Evolutionary conservation across 2,113 vertebrate species (phyloP), one percentile per base, ranked within the genome.

Genomic region (Ciconia maguari): DNA sequence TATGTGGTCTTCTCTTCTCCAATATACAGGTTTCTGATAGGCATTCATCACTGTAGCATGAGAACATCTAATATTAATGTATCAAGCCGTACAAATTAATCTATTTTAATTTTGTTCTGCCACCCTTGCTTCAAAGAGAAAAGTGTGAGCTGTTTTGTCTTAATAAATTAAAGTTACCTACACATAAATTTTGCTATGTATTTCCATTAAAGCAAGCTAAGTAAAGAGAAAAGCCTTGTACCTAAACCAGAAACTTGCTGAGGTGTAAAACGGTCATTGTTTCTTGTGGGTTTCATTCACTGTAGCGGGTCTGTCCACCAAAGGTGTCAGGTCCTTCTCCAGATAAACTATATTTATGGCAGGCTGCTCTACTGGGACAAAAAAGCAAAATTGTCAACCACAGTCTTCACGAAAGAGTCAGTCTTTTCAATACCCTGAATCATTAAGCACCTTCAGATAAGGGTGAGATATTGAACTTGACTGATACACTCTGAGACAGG

Each of bases 241-340:
- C 19, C 15, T 79, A 52, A 84, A 82, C 44, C 36, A 70, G 62
- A 70, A 83, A 62, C 11, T 41, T 75, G 7, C 12, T 55, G 42
- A 55, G 5, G 38, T 57, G 8, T 71, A 70, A 92, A 86, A 83
- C 6, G 4, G 11, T 24, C 42, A 58, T 22, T 71, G 52, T 61
- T 86, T 61, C 58, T 65, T 7, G 5, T 13, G 48, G 16, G 25
- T 84, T 74, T 71, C 38, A 57, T 72, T 82, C 16, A 44, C 36
- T 76, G 1, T 54, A 27, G 13, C 0, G 0, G 17, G 5, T 57
- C 29, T 71, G 27, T 68, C 55, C 21, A 74, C 17, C 1, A 4
- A 87, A 84, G 36, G 16, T 34, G 25, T 38, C 46, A 44, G n/a
- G 16, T 89, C 30, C 57, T 36, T 78, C 48, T 76, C 20, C 72